A percentile compares a stretch with the other conserved stretches of the same genome.
phyloP scores from a whole-genome alignment of 1,140 invertebrate species.

The Batillaria attramentaria region DNA sequence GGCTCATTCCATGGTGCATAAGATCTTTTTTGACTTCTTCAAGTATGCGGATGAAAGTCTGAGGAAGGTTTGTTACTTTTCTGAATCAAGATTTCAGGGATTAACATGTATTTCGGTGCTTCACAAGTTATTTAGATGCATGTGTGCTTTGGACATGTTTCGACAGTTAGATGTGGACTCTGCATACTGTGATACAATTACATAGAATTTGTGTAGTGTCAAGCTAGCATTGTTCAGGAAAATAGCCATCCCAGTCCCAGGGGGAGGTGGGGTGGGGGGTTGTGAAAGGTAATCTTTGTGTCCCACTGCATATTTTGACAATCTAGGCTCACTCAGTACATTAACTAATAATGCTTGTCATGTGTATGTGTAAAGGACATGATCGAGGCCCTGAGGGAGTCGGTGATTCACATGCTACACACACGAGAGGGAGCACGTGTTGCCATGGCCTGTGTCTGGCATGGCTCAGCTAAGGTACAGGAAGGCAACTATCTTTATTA shows the following conservation, averaged over 20 bases:
- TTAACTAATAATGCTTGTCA: no score
- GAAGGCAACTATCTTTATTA: no score
- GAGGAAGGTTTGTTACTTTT: slow-evolving; percentile 66
- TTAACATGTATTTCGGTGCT: no score
- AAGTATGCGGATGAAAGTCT: slow-evolving; percentile 77
- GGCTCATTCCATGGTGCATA: slow-evolving; percentile 79
- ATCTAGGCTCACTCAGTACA: no score
- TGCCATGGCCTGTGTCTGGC: slow-evolving; percentile 88
- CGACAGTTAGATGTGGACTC: neutral
- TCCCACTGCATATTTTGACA: no score
- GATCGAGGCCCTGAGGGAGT: slow-evolving; percentile 80
- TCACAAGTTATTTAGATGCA: neutral
- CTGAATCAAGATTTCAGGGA: no score
- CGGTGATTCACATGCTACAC: slow-evolving; percentile 85
- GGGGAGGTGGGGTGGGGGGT: no score
- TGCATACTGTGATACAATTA: neutral
- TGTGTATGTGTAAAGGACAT: slow-evolving; percentile 81
- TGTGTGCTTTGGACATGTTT: neutral
- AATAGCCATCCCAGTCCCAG: no score
- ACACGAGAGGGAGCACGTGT: slow-evolving; percentile 86
- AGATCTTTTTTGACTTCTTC: slow-evolving; percentile 87
- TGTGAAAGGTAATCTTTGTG: no score
- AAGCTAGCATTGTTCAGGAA: neutral
- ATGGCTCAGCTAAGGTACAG: slow-evolving; percentile 83
- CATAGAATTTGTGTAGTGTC: neutral